Base-by-base conservation (phyloP, 2,797 vertebrate species). In the Poecilia picta region DNA sequence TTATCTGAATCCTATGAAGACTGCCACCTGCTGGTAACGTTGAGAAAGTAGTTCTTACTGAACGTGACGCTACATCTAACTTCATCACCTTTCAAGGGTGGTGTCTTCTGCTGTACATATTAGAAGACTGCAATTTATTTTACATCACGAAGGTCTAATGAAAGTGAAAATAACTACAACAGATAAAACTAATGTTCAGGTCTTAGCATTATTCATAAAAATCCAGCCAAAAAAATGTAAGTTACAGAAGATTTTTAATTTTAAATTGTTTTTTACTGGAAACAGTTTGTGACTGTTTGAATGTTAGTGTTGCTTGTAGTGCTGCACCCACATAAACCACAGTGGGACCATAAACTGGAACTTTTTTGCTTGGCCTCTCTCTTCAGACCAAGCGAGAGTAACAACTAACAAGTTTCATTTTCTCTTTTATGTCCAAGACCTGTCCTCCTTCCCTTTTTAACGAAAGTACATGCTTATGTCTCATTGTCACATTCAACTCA, bases 51-150 rank as follows among this genome's bases (percentile, higher is more conserved):
- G 66, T 43, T 43, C 36, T 43, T 2, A 11, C 64, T 20, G 83
- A 83, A 79, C 66, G 4, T 88, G 88, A 88, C 87, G 84, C 78
- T 23, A 73, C 46, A 74, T 74, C 75, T 73, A 53, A 62, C 84
- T 89, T 88, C 87, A 87, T 85, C 71, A 71, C 80, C 78, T 75
- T 73, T 59, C 39, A 85, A 83, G 76, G 76, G 81, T 70, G 88
- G 86, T 78, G 80, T 89, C 90, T 88, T 82, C 81, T 89, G 87
- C 86, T 92, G 89, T 91, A 92, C 36, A 92, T 93, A 93, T 78
- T 90, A 86, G 90, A 87, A 94, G 89, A 91, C 91, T 92, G 91
- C 88, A 84, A 89, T 93, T 93, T 92, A 91, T 92, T 94, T 92
- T 91, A 91, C 92, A 92, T 93, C 91, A 89, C 89, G 80, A 83